Base-by-base conservation (phyloP, 2,113 vertebrate genomes). In the Burhinus oedicnemus region DNA sequence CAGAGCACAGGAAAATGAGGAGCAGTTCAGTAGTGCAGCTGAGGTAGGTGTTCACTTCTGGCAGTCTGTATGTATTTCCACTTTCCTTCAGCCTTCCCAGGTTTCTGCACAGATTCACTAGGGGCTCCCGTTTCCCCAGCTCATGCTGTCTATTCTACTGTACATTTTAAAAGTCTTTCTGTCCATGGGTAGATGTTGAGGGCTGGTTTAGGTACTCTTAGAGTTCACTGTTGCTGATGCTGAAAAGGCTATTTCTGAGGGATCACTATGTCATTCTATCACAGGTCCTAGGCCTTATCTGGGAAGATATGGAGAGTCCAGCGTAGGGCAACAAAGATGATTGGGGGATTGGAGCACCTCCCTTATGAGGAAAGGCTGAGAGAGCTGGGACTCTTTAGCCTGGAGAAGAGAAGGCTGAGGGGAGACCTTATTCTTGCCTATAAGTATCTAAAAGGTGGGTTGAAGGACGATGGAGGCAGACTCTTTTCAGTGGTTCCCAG, bases 21-120 rank as follows among this genome's bases (percentile, higher is more conserved):
- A 98, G 45, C 97, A 98, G 81, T 96, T 99, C 90, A 98, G 98
- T 95, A 99, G 98, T 69, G 98, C 98, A 69, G 98, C 98, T 7
- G 98, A 99, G 98, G 99, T 99, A 68, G 69, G 98, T 70, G 40
- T 20, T 86, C 7, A 14, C 23, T 51, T 64, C 38, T 25, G 16
- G 32, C 47, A 51, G 47, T 65, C 66, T 64, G 5, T 47, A 2
- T 57, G 42, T n/a, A 11, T 49, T 88, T 58, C 27, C n/a, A 17
- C 38, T 77, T 90, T 55, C 51, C 47, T 29, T 60, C 52, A 71
- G 14, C 36, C 27, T 88, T 86, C 38, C 7, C 47, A 42, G 17
- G 12, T 34, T 45, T 36, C 42, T 78, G 32, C 47, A 17, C 17
- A 60, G 55, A 11, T 44, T 74, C 12, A 5, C 18, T 72, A 52